Evolutionary conservation across 1,140 invertebrate genomes (phyloP).

Genomic region (Calycopis cecrops): DNA sequence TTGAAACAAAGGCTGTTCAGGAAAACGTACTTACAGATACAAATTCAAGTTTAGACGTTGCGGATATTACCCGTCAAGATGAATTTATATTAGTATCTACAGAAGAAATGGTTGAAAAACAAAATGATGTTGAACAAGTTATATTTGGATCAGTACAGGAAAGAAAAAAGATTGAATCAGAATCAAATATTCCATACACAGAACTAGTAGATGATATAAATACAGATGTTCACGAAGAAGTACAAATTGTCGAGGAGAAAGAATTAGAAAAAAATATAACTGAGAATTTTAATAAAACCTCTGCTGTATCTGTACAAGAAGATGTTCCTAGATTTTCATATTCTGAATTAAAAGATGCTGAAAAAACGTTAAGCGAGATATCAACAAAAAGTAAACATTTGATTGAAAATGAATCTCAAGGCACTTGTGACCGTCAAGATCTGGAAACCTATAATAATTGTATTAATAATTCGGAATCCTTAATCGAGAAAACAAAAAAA

Average conservation of each 20-base stretch:
- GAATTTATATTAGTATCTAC: neutral
- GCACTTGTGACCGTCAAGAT: no score
- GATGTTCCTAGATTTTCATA: constrained; percentile 1
- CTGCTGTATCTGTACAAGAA: neutral
- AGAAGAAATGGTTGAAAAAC: constrained; percentile 22
- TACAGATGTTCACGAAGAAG: constrained; percentile 34
- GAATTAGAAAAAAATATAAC: no score
- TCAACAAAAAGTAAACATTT: neutral
- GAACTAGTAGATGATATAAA: constrained; percentile 52
- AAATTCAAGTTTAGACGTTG: no score
- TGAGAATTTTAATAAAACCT: no score
- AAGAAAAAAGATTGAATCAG: constrained; percentile 41
- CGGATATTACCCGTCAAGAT: neutral
- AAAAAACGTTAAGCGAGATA: constrained; percentile 5
- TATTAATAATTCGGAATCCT: no score
- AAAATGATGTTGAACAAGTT: constrained; percentile 50
- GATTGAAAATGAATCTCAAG: neutral
- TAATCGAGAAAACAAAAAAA: no score
- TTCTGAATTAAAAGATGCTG: constrained; percentile 6
- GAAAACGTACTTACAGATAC: no score
- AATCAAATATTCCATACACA: constrained; percentile 46
- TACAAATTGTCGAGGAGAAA: neutral
- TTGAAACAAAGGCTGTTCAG: no score
- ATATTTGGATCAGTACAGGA: constrained; percentile 72
- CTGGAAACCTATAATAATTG: no score